These are phyloP conservation scores for Tapera naevia DNA, from an alignment of 2,797 vertebrate species.

Conservation along the genomic window DNA sequence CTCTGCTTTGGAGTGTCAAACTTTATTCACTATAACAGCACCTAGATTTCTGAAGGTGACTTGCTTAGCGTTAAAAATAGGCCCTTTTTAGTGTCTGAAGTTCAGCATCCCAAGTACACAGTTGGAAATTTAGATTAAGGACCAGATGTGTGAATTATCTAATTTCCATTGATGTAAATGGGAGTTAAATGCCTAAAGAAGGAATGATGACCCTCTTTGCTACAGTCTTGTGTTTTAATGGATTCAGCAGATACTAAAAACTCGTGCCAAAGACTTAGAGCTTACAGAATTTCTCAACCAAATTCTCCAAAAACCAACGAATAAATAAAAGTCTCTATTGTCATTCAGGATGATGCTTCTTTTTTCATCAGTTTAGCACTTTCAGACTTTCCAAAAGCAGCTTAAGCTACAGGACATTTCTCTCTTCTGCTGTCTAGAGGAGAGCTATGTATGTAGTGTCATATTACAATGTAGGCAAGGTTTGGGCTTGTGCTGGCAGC, in stretches of 20 bases:
- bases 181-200: slow-evolving; percentile 3
- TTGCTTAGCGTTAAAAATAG: background rate
- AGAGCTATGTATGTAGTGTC: background rate
- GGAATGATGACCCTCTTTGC: background rate
- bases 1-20: background rate
- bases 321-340: background rate
- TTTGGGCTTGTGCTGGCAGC: background rate
- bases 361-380: background rate
- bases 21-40: background rate
- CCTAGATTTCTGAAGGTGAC: background rate
- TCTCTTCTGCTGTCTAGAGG: background rate
- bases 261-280: background rate
- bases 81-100: background rate
- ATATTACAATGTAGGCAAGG: background rate
- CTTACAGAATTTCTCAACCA: background rate
- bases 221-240: background rate
- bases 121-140: background rate
- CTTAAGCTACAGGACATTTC: background rate
- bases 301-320: background rate
- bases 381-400: background rate
- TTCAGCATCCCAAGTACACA: background rate
- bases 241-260: slow-evolving; percentile 22
- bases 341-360: background rate
- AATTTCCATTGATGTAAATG: slow-evolving; percentile 31
- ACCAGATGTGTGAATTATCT: slow-evolving; percentile 45